Evolutionary conservation across 2,113 vertebrate genomes (phyloP).

Genomic region (Periophthalmus modestus): DNA sequence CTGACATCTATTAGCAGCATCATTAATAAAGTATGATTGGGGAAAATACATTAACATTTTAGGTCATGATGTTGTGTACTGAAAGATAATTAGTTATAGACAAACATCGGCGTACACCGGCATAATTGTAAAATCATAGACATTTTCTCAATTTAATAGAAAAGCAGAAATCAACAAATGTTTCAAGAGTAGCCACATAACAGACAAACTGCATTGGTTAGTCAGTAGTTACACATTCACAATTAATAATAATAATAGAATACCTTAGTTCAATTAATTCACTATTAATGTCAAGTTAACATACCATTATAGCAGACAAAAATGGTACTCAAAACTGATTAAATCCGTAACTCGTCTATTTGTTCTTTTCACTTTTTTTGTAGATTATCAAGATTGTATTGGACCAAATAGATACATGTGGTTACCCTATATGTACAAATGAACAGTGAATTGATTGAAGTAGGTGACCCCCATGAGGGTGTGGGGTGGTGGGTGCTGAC

Average conservation of each 20-base stretch:
- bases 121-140: background rate
- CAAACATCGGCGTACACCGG: background rate
- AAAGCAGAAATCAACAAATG: background rate
- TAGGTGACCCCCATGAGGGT: slow-evolving; percentile 2
- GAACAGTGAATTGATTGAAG: slow-evolving; percentile 22
- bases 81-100: background rate
- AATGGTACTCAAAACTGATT: background rate
- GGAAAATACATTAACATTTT: background rate
- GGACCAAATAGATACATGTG: too few species aligned
- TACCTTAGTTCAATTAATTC: slow-evolving; percentile 21
- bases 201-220: background rate
- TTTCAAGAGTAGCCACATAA: background rate
- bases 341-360: background rate
- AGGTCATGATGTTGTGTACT: background rate
- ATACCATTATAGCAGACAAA: background rate
- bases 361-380: too few species aligned
- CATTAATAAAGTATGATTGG: background rate
- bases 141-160: too few species aligned
- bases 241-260: slow-evolving; percentile 1
- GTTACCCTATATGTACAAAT: background rate
- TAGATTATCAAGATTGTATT: too few species aligned
- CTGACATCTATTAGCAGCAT: background rate
- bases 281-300: background rate
- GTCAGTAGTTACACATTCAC: background rate
- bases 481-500: slow-evolving; percentile 52